Evolutionary conservation across 2,888 invertebrate species (phyloP).

Genomic region (Eueremaeus valkanovi): DNA sequence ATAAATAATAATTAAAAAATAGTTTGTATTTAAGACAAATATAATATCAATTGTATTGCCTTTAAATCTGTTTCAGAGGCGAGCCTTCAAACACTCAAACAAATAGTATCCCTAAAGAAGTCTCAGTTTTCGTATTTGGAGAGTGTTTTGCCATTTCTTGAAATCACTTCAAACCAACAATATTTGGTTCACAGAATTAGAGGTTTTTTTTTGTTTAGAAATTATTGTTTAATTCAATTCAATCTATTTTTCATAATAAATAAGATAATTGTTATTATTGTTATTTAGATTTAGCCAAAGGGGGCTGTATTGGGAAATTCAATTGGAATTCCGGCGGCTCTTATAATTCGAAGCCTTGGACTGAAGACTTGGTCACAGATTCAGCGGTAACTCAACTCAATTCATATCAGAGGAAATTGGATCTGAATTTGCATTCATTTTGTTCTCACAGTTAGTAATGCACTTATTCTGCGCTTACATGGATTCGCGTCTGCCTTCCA

Average conservation of each 20-base stretch:
- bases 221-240: neutral
- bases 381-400: constrained; percentile 60
- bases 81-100: constrained; percentile 68
- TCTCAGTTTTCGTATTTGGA: constrained; percentile 60
- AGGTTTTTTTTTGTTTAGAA: constrained; percentile 50
- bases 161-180: constrained; percentile 75
- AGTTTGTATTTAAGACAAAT: no score
- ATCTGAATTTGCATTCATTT: neutral
- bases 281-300: constrained; percentile 65
- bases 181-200: constrained; percentile 74
- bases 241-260: no score
- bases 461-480: constrained; percentile 79
- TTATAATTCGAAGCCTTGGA: constrained; percentile 71
- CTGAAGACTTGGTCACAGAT: constrained; percentile 77
- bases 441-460: constrained; percentile 65
- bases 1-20: no score
- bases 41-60: no score
- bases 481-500: constrained; percentile 67
- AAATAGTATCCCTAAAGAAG: constrained; percentile 62
- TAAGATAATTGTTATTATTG: neutral
- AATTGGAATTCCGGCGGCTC: constrained; percentile 78
- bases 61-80: constrained; percentile 55
- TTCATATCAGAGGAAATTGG: neutral
- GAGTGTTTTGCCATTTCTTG: constrained; percentile 71
- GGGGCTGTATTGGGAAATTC: constrained; percentile 82